Conservation (phyloP, 2,888 invertebrate genomes). For the Vanessa cardui region DNA sequence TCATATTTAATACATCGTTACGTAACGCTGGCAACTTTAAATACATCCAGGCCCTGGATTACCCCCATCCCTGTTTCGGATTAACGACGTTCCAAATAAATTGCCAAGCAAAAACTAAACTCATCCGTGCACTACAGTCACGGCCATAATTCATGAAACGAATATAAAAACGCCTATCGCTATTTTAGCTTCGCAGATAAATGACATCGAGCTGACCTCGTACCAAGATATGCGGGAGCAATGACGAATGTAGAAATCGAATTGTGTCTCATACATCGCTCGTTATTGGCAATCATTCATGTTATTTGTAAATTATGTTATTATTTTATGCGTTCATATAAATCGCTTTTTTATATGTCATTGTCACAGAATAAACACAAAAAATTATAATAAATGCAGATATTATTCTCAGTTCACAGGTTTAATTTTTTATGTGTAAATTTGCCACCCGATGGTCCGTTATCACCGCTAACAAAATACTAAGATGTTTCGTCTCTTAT, state of each 20-base stretch:
- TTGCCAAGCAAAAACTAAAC: conserved; percentile 42
- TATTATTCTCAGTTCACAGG: no score
- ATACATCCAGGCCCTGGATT: conserved; percentile 1
- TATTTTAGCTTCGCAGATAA: conserved; percentile 48
- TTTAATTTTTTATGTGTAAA: no score
- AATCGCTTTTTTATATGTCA: background rate
- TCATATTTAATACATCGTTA: no score
- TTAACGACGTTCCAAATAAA: conserved; percentile 35
- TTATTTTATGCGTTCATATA: background rate
- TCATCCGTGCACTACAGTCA: conserved; percentile 39
- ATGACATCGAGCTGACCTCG: conserved; percentile 43
- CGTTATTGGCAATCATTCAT: background rate
- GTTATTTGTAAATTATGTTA: background rate
- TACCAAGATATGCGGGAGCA: conserved; percentile 15
- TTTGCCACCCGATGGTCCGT: no score
- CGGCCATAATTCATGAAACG: conserved; percentile 46
- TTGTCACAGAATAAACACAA: no score
- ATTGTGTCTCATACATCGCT: conserved; percentile 26
- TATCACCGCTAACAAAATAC: no score
- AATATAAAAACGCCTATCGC: conserved; percentile 51
- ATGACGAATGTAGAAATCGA: background rate
- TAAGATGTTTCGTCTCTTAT: no score
- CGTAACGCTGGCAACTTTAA: background rate
- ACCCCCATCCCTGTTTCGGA: background rate
- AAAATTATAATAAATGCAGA: no score